Evolutionary conservation across 1,140 invertebrate species (phyloP).

Genomic region (Drosophila tsacasi): DNA sequence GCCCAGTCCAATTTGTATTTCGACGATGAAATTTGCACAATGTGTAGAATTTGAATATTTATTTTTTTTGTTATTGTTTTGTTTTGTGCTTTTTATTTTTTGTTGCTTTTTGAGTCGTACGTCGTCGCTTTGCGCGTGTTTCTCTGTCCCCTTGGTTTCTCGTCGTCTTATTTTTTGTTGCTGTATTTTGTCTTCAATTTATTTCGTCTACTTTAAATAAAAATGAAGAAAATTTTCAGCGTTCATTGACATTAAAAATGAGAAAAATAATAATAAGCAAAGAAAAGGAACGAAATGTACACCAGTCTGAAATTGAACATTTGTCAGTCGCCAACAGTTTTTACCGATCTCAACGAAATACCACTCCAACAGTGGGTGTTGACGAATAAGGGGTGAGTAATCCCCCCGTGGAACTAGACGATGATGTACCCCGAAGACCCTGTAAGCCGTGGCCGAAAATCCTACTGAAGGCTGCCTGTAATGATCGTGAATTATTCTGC

Average conservation of each 20-base stretch:
- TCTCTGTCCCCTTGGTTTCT: slow-evolving; percentile 46
- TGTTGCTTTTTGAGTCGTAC: slow-evolving; percentile 34
- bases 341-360: slow-evolving; percentile 30
- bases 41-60: slow-evolving; percentile 77
- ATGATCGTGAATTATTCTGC: slow-evolving; percentile 54
- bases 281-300: slow-evolving; percentile 33
- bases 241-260: slow-evolving; percentile 76
- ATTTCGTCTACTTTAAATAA: slow-evolving; percentile 82
- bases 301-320: slow-evolving; percentile 61
- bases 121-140: slow-evolving; percentile 67
- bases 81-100: slow-evolving; percentile 31
- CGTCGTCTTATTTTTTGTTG: slow-evolving; percentile 31
- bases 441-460: background rate
- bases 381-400: slow-evolving; percentile 19
- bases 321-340: slow-evolving; percentile 55
- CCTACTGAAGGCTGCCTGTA: slow-evolving; percentile 16
- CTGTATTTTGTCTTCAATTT: slow-evolving; percentile 63
- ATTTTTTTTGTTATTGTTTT: slow-evolving; percentile 52
- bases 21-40: slow-evolving; percentile 64
- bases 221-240: slow-evolving; percentile 77
- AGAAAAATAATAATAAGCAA: slow-evolving; percentile 54
- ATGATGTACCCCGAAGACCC: slow-evolving; percentile 18
- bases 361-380: slow-evolving; percentile 43
- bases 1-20: slow-evolving; percentile 70
- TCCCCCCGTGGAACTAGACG: slow-evolving; percentile 1